Evolutionary conservation across 1,140 invertebrate genomes (phyloP).

Genomic region (Lasaia peninsularis): DNA sequence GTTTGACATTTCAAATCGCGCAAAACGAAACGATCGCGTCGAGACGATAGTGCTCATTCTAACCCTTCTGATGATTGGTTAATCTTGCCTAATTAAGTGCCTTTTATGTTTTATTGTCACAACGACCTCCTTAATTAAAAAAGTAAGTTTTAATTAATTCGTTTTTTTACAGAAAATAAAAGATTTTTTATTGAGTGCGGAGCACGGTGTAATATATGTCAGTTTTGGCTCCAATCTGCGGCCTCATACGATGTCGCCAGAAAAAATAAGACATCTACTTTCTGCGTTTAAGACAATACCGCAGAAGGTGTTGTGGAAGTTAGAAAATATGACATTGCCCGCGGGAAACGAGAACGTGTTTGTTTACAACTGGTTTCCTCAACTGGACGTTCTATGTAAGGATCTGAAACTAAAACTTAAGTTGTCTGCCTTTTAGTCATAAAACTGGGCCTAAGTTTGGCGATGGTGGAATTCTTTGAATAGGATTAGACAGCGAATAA

Average conservation of each 20-base stretch:
- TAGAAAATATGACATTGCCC: constrained; percentile 75
- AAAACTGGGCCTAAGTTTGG: too few species aligned
- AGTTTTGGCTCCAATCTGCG: constrained; percentile 78
- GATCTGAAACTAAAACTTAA: constrained; percentile 18
- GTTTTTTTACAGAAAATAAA: constrained; percentile 75
- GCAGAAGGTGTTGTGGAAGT: constrained; percentile 82
- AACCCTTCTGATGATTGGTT: too few species aligned
- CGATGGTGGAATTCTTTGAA: too few species aligned
- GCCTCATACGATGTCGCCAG: constrained; percentile 50
- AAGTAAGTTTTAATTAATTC: neutral
- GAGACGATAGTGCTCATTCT: too few species aligned
- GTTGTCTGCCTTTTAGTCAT: too few species aligned
- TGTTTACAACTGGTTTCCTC: constrained; percentile 80
- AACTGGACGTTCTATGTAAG: constrained; percentile 79
- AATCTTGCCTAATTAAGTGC: too few species aligned
- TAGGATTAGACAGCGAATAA: too few species aligned
- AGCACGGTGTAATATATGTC: constrained; percentile 80
- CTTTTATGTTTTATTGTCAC: too few species aligned
- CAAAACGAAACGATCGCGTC: too few species aligned
- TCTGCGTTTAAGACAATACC: constrained; percentile 76
- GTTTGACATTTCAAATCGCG: too few species aligned
- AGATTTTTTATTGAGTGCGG: constrained; percentile 76
- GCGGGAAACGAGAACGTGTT: constrained; percentile 77
- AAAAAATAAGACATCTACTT: constrained; percentile 70
- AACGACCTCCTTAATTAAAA: too few species aligned